A percentile compares a stretch with the other conserved stretches of the same genome.
Conservation (phyloP, 2,797 vertebrate species). For the Hoplostethus mediterraneus region DNA sequence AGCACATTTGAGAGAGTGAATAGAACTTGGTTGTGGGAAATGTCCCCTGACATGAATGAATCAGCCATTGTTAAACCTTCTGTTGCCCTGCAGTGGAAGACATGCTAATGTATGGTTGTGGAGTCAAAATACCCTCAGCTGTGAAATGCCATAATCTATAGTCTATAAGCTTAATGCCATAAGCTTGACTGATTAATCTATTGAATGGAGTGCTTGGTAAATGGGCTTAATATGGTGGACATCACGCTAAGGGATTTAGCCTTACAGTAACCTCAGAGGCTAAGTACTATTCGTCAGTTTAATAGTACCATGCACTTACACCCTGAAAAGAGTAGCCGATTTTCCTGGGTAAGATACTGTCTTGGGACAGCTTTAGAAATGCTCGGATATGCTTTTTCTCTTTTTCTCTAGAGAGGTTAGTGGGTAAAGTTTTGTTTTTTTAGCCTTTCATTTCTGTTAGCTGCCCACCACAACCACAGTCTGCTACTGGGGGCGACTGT, state of each 20-base stretch:
- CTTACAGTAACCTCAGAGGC: conserved; percentile 59
- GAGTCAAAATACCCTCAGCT: conserved; percentile 46
- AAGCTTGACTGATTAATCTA: conserved; percentile 71
- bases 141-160: conserved; percentile 60
- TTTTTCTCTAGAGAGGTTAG: not conserved
- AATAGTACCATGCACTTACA: conserved; percentile 43
- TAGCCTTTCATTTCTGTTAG: not conserved
- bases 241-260: conserved; percentile 67
- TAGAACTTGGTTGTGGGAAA: conserved; percentile 14
- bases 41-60: conserved; percentile 13
- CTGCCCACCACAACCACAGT: not conserved
- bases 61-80: conserved; percentile 14
- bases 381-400: conserved; percentile 11
- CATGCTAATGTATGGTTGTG: conserved; percentile 45
- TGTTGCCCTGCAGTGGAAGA: not conserved
- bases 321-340: conserved; percentile 45
- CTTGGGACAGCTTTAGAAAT: not conserved
- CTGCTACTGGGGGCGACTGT: not conserved
- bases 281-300: conserved; percentile 63
- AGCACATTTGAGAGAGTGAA: not conserved
- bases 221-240: conserved; percentile 72
- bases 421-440: conserved; percentile 6
- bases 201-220: conserved; percentile 59
- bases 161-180: conserved; percentile 63
- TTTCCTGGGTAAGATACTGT: conserved; percentile 6